phyloP scores from a whole-genome alignment of 2,888 invertebrate species.

The Drosophila quasianomalipes region DNA sequence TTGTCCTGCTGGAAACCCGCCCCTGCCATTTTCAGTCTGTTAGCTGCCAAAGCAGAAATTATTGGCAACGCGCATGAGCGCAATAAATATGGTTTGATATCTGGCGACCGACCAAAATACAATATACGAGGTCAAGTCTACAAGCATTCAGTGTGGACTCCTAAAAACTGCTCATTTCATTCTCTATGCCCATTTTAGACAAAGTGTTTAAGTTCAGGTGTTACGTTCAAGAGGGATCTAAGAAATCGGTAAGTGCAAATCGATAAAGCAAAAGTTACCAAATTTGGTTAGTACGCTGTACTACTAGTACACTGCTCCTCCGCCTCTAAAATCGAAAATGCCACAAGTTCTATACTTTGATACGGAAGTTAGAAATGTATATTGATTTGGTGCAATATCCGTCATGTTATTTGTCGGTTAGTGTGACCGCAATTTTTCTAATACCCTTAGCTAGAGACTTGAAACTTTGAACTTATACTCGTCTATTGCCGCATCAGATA shows the following conservation, averaged over 20 bases:
- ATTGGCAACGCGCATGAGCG: constrained; percentile 83
- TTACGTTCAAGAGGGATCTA: neutral
- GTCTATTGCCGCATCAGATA: too few species aligned
- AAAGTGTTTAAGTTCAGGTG: neutral
- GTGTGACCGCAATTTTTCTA: too few species aligned
- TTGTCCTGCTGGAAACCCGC: constrained; percentile 1
- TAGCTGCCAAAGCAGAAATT: constrained; percentile 75
- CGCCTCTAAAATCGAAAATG: neutral
- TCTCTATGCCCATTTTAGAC: neutral
- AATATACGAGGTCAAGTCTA: neutral
- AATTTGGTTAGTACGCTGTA: too few species aligned
- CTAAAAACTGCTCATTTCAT: neutral
- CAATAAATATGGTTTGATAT: constrained; percentile 84
- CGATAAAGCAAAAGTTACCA: neutral
- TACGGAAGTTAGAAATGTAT: neutral
- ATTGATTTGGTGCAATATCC: neutral
- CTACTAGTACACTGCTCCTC: too few species aligned
- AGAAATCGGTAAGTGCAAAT: neutral
- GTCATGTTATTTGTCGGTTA: too few species aligned
- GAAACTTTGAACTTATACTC: too few species aligned
- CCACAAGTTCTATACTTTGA: neutral
- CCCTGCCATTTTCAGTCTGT: constrained; percentile 8
- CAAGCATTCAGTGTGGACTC: constrained; percentile 3
- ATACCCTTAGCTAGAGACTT: too few species aligned
- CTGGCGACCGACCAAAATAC: constrained; percentile 63